These are phyloP conservation scores for Andrena bucephala DNA, from an alignment of 2,888 invertebrate species.

Conservation along the genomic window DNA sequence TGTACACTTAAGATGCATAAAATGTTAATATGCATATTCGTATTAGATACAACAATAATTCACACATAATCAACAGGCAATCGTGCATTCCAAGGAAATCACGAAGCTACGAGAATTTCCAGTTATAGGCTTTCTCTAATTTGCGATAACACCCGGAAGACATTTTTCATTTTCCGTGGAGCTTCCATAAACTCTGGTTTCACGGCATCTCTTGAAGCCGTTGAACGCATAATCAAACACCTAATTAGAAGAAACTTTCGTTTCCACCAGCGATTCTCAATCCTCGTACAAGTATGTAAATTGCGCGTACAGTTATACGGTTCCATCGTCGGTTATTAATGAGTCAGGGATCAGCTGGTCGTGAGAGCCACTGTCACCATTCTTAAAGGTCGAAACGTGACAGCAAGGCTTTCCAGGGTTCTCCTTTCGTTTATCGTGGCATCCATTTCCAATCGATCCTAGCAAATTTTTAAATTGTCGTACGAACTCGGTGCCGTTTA, in stretches of 20 bases:
- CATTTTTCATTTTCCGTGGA: conserved; percentile 39
- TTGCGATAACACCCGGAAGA: conserved; percentile 39
- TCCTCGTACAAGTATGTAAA: background rate
- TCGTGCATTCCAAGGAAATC: conserved; percentile 2
- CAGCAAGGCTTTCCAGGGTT: conserved; percentile 36
- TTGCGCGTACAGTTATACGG: background rate
- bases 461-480: conserved; percentile 46
- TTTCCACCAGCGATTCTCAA: conserved; percentile 14
- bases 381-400: conserved; percentile 50
- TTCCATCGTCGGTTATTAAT: background rate
- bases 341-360: background rate
- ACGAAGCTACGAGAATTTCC: conserved; percentile 14
- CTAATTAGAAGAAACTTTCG: conserved; percentile 10
- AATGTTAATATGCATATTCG: background rate
- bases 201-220: background rate
- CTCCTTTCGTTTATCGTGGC: conserved; percentile 25
- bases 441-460: conserved; percentile 27
- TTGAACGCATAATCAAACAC: background rate
- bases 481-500: conserved; percentile 17
- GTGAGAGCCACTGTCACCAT: conserved; percentile 13
- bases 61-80: background rate
- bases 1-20: background rate
- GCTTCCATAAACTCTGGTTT: conserved; percentile 18
- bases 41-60: background rate
- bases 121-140: conserved; percentile 49